phyloP scores from a whole-genome alignment of 2,113 vertebrate species.

The Silurus asotus region DNA sequence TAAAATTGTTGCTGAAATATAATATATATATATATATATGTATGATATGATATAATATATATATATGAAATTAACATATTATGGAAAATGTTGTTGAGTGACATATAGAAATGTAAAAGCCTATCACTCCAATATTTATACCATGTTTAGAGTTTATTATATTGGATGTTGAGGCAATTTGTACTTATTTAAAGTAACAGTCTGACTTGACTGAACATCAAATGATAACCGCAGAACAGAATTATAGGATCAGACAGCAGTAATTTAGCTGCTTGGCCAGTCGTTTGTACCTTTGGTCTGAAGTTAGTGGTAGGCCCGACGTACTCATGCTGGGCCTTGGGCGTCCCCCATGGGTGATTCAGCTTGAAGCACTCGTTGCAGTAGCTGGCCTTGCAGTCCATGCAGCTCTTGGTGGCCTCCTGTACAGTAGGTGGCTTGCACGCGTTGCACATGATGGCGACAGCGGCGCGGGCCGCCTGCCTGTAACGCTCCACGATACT shows the following conservation, averaged over 20 bases:
- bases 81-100: too few species aligned
- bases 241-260: background rate
- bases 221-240: background rate
- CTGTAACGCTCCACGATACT: constrained; percentile 93
- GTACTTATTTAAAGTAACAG: background rate
- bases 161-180: background rate
- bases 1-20: too few species aligned
- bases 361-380: constrained; percentile 98
- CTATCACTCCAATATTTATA: too few species aligned
- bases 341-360: constrained; percentile 93
- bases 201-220: background rate
- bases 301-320: constrained; percentile 95
- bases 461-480: constrained; percentile 89
- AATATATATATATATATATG: too few species aligned
- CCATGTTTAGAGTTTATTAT: background rate
- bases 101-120: too few species aligned
- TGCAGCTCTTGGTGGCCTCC: constrained; percentile 96
- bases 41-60: too few species aligned
- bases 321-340: constrained; percentile 94
- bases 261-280: too few species aligned
- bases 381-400: constrained; percentile 96
- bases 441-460: constrained; percentile 92
- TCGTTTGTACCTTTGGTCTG: constrained; percentile 82
- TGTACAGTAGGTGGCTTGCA: constrained; percentile 90
- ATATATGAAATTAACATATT: too few species aligned